Evolutionary conservation across 2,113 vertebrate genomes (phyloP), one percentile per base, ranked within the genome.

Genomic region (Garra rufa): DNA sequence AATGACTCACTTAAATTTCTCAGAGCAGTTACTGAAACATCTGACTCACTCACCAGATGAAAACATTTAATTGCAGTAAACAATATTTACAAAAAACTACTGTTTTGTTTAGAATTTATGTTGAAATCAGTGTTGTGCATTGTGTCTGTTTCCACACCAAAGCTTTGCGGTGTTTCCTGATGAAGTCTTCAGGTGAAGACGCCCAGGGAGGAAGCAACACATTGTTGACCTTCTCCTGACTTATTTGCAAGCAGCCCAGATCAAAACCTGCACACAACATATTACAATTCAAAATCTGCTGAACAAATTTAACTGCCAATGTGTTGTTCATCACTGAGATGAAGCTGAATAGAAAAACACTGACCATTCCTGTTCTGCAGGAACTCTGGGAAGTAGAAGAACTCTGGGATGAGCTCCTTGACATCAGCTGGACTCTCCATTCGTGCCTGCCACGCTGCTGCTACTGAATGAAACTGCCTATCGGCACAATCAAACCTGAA

Each of bases 321-420:
- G 34, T 34, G 24, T 2, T 80, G 48, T 61, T 65, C 24, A 65
- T 80, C 55, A 61, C 8, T 8, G n/a, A 75, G 50, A 24, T 34
- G 41, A 24, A n/a, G 41, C 17, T 81, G 43, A 30, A 50, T n/a
- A 78, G 57, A 10, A 0, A 21, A 50, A 41, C n/a, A 43, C 87
- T 83, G 48, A 99, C 98, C 95, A 0, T 99, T 99, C 92, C 96
- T 94, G 93, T 99, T 99, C 90, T 99, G 94, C 91, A 99, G 92
- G 91, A 99, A 97, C 89, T 99, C 98, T 0, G 97, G 96, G 88
- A 97, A 97, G 91, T 98, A 99, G 94, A 99, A 99, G 92, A 99
- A 99, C 91, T 99, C 98, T 0, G 98, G 98, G 87, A 99, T 98
- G 87, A 99, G 95, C 93, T 99, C 98, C 88, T 99, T 99, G 85